Evolutionary conservation across 2,113 vertebrate species (phyloP), one percentile per base, ranked within the genome.

Genomic region (Paedocypris sp.): DNA sequence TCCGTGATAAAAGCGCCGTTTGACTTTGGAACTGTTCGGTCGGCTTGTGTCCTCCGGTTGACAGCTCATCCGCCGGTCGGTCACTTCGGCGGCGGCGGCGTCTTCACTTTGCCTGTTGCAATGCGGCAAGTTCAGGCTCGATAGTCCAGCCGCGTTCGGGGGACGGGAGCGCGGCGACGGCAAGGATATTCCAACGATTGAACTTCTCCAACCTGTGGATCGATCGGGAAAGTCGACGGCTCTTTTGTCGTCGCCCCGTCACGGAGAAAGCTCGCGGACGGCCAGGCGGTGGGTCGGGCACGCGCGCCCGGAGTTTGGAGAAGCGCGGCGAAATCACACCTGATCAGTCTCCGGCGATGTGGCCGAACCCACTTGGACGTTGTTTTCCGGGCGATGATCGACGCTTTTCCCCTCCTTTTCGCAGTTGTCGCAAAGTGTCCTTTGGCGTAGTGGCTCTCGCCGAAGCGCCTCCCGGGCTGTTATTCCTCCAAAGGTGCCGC

Each of bases 91-190:
- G 46, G 62, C 60, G 72, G 62, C 73, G 46, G 62, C 59, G 64
- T 60, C 50, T 78, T 71, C 78, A 77, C 82, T 86, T 83, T 78
- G 89, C 91, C 91, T 93, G 90, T 93, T 93, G 91, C 92, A 94
- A 92, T 94, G 92, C 91, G 90, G 88, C 92, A 91, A 87, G 85
- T 77, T 73, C 70, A 4, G 69, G 69, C 71, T 62, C 45, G 67
- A 33, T 48, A 67, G 73, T 74, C 68, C 81, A 32, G 25, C 61
- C 53, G 57, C 64, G 60, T 57, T 66, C 35, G 10, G 50, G 50
- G 42, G 68, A 56, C 54, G 47, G 5, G 39, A 51, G 35, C 59
- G 59, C 39, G 3, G 53, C 43, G 45, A 58, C 13, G 35, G 47
- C 22, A 60, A 15, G 26, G 64, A 43, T 69, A 64, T 66, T 75